Evolutionary conservation across 1,140 invertebrate genomes (phyloP).

Genomic region (Rhagoletis pomonella): DNA sequence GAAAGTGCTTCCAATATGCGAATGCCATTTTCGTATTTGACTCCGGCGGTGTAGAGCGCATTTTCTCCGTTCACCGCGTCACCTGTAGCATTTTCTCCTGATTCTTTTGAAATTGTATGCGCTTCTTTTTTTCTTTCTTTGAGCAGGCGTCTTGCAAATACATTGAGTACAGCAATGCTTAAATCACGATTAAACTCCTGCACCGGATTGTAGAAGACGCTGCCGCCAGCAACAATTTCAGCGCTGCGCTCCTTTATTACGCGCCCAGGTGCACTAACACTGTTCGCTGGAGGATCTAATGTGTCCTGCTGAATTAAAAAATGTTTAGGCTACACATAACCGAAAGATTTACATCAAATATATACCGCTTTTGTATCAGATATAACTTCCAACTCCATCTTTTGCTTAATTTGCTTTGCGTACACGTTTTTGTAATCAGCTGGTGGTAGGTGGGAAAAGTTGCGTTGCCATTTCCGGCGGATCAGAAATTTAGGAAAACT

Average conservation of each 20-base stretch:
- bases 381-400: background rate
- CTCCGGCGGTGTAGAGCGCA: constrained; percentile 61
- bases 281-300: background rate
- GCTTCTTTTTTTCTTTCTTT: constrained; percentile 62
- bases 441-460: background rate
- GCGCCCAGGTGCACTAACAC: background rate
- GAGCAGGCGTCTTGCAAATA: constrained; percentile 76
- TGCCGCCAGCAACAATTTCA: constrained; percentile 69
- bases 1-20: constrained; percentile 94
- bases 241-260: constrained; percentile 64
- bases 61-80: background rate
- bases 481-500: background rate
- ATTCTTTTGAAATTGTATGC: constrained; percentile 64
- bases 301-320: constrained; percentile 53
- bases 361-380: background rate
- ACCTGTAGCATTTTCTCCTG: constrained; percentile 50
- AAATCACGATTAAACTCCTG: constrained; percentile 98
- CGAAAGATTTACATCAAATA: background rate
- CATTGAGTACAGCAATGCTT: constrained; percentile 81
- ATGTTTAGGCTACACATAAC: constrained; percentile 56
- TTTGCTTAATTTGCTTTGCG: background rate
- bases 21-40: constrained; percentile 77
- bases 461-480: background rate
- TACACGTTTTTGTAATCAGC: background rate
- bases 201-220: constrained; percentile 98